Percentiles rank a stretch among this genome's conserved stretches.
These are phyloP conservation scores for Calephelis nemesis DNA, from an alignment of 1,140 invertebrate genomes.

Conservation along the genomic window DNA sequence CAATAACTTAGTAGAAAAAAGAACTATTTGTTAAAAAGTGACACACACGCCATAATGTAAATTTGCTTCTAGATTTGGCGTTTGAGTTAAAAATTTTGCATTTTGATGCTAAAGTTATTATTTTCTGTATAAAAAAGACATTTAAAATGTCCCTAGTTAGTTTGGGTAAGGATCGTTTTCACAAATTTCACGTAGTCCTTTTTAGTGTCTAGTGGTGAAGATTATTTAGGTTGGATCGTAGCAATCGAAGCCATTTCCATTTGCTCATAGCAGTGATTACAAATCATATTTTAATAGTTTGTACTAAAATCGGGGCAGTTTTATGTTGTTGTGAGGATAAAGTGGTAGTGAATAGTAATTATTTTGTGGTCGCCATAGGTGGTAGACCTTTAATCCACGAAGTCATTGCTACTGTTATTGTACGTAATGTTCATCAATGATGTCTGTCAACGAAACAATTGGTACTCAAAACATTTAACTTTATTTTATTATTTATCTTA, in stretches of 20 bases:
- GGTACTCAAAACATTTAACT: slow-evolving; percentile 36
- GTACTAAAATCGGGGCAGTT: neutral
- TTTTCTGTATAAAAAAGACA: slow-evolving; percentile 59
- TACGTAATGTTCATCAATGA: slow-evolving; percentile 61
- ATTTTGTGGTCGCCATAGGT: slow-evolving; percentile 62
- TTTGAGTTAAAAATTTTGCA: slow-evolving; percentile 72
- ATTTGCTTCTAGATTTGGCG: slow-evolving; percentile 77
- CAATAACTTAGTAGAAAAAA: slow-evolving; percentile 45
- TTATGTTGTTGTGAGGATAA: slow-evolving; percentile 33
- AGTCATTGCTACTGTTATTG: slow-evolving; percentile 64
- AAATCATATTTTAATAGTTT: slow-evolving; percentile 30
- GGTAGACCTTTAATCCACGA: slow-evolving; percentile 58
- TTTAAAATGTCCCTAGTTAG: slow-evolving; percentile 73
- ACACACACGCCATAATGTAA: slow-evolving; percentile 79
- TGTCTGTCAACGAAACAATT: slow-evolving; percentile 59
- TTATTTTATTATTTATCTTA: slow-evolving; percentile 7
- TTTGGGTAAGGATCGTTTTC: slow-evolving; percentile 63
- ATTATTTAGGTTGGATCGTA: slow-evolving; percentile 68
- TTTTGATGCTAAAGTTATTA: slow-evolving; percentile 64
- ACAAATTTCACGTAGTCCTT: slow-evolving; percentile 34
- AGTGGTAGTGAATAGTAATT: slow-evolving; percentile 39
- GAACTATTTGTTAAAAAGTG: slow-evolving; percentile 70
- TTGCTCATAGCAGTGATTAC: slow-evolving; percentile 49
- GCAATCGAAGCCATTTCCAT: slow-evolving; percentile 74
- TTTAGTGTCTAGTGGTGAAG: slow-evolving; percentile 39